Evolutionary conservation across 64 coral and sea anemone species (phyloP).

Genomic region (Actinia tenebrosa): DNA sequence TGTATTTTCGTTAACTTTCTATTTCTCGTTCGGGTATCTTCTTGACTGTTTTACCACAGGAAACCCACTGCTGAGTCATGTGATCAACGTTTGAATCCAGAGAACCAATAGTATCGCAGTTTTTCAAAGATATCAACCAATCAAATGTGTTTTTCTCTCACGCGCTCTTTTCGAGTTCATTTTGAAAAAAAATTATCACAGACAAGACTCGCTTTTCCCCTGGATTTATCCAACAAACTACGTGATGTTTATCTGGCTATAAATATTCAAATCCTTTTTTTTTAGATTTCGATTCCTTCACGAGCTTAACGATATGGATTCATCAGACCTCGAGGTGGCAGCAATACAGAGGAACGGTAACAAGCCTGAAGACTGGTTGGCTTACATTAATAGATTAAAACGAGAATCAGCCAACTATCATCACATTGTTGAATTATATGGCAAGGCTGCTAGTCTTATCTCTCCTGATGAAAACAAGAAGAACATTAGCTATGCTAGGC

Average conservation of each 20-base stretch:
- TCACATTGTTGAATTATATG: slow-evolving; percentile 51
- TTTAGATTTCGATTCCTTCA: background rate
- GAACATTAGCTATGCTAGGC: slow-evolving; percentile 61
- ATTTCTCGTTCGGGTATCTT: no score
- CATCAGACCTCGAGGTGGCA: background rate
- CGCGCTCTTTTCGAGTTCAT: background rate
- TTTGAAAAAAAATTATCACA: background rate
- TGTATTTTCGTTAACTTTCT: no score
- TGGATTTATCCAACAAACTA: background rate
- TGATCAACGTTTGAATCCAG: slow-evolving; percentile 1
- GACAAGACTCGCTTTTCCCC: background rate
- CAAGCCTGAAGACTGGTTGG: slow-evolving; percentile 72
- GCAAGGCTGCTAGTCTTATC: slow-evolving; percentile 62
- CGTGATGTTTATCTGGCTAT: background rate
- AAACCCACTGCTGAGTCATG: background rate
- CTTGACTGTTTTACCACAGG: no score
- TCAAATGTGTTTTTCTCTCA: background rate
- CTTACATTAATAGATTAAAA: slow-evolving; percentile 25
- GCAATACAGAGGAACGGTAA: slow-evolving; percentile 51
- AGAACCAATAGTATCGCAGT: background rate
- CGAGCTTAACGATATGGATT: background rate
- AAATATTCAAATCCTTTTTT: background rate
- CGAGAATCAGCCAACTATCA: background rate
- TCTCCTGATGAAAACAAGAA: slow-evolving; percentile 61
- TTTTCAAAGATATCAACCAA: background rate